Base-by-base conservation (phyloP, 2,797 vertebrate species). In the Tarsius wallacei region DNA sequence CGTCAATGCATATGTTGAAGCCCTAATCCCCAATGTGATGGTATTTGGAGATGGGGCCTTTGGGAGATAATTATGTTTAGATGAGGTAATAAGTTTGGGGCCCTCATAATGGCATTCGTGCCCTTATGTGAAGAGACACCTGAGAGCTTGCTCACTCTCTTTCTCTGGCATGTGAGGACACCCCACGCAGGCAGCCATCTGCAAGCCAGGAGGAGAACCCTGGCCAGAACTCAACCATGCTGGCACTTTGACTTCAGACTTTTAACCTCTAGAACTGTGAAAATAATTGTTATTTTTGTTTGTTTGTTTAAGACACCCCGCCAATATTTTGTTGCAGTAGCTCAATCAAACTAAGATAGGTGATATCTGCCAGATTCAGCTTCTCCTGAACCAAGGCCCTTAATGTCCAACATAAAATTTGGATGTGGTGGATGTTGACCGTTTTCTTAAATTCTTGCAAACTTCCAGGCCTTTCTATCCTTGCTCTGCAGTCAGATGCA, bases 341-440 rank as follows among this genome's bases (percentile, higher is more conserved):
- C 6, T 3, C 55, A 3, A 71, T 63, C 28, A 53, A 26, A 82
- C 14, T 31, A 70, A 82, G 28, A 59, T 33, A 76, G 2, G 28
- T 76, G 9, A 63, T 63, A 63, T n/a, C 31, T 81, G 5, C 14
- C 16, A 53, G 22, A 14, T 73, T 51, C 33, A 13, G 8, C 21
- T 90, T 82, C 26, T 87, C 6, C n/a, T 91, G 22, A 86, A 64
- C 14, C 19, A 74, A 81, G 1, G 0, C 9, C 7, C 2, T 51
- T 53, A 88, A 90, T 83, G 66, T 28, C 64, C 71, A 74, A 36
- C 1, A 22, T 87, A 90, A 86, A 93, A 55, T 83, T 49, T 90
- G 76, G 17, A 81, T 88, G n/a, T 96, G 47, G 28, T 66, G 85
- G 28, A 85, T 83, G n/a, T 51, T 61, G 53, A 57, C n/a, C 86